Conservation (phyloP, 2,888 invertebrate species). For the Octonoba sinensis region DNA sequence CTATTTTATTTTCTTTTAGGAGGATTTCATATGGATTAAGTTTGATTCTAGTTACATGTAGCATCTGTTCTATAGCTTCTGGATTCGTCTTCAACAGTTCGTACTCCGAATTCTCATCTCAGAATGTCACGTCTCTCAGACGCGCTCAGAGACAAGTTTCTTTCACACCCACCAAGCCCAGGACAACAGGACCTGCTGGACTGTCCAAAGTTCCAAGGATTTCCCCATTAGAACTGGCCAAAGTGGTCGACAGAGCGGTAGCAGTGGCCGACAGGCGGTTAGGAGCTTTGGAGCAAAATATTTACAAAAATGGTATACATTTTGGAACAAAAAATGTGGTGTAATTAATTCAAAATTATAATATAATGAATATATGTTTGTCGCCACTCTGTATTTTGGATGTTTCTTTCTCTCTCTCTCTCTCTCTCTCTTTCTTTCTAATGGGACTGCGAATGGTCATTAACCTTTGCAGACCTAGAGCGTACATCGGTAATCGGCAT, state of each 20-base stretch:
- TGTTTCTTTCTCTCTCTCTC: too few species aligned
- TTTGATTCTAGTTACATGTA: too few species aligned
- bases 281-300: slow-evolving; percentile 59
- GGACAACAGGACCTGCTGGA: neutral
- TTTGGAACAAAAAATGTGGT: neutral
- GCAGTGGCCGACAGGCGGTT: slow-evolving; percentile 55
- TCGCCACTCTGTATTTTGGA: neutral
- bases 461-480: too few species aligned
- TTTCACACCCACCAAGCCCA: slow-evolving; percentile 15
- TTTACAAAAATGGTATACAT: slow-evolving; percentile 62
- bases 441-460: too few species aligned
- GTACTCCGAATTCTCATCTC: too few species aligned
- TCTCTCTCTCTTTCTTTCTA: too few species aligned
- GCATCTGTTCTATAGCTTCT: too few species aligned
- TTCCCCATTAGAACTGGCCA: slow-evolving; percentile 41
- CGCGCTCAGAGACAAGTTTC: slow-evolving; percentile 24
- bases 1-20: too few species aligned
- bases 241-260: slow-evolving; percentile 45
- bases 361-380: neutral
- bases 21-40: too few species aligned
- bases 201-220: slow-evolving; percentile 30
- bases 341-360: neutral
- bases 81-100: too few species aligned
- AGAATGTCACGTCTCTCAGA: too few species aligned
- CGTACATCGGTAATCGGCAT: too few species aligned